These are phyloP conservation scores for Sphaerophoria rueppellii DNA, from an alignment of 2,888 invertebrate genomes.

Conservation along the genomic window DNA sequence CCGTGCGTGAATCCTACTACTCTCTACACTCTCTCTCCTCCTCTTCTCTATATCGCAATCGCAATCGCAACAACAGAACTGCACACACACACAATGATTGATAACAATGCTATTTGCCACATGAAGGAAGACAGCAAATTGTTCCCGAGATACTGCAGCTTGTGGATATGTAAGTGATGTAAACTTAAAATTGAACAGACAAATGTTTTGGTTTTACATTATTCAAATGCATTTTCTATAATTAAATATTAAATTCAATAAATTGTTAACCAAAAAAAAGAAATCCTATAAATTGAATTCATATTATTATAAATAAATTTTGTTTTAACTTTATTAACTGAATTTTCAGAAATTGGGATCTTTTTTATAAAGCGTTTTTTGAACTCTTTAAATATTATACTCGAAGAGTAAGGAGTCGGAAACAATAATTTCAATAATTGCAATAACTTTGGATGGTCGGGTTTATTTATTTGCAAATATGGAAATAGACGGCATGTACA, in stretches of 20 bases:
- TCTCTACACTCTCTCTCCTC: slow-evolving; percentile 34
- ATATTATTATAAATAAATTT: slow-evolving; percentile 15
- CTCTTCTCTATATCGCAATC: too few relatives aligned
- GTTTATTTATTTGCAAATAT: too few relatives aligned
- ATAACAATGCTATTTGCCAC: neutral
- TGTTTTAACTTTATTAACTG: slow-evolving; percentile 3
- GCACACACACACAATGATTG: neutral
- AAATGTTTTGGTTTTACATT: slow-evolving; percentile 39
- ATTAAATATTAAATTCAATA: neutral
- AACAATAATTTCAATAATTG: too few relatives aligned
- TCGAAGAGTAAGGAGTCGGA: too few relatives aligned
- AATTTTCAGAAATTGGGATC: too few relatives aligned
- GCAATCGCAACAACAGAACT: slow-evolving; percentile 27
- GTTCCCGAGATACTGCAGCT: slow-evolving; percentile 6
- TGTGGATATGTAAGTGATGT: slow-evolving; percentile 67
- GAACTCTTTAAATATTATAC: too few relatives aligned
- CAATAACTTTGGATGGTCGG: too few relatives aligned
- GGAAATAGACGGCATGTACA: too few relatives aligned
- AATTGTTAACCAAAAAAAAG: slow-evolving; percentile 9
- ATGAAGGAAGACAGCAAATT: slow-evolving; percentile 46
- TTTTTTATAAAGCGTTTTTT: too few relatives aligned
- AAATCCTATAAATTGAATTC: slow-evolving; percentile 1
- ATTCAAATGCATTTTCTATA: slow-evolving; percentile 29
- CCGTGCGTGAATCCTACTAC: slow-evolving; percentile 21
- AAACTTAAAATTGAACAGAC: slow-evolving; percentile 22